Percentiles rank a stretch among this genome's conserved stretches.
Conservation (phyloP, 1,140 invertebrate genomes). For the Streblospio benedicti region DNA sequence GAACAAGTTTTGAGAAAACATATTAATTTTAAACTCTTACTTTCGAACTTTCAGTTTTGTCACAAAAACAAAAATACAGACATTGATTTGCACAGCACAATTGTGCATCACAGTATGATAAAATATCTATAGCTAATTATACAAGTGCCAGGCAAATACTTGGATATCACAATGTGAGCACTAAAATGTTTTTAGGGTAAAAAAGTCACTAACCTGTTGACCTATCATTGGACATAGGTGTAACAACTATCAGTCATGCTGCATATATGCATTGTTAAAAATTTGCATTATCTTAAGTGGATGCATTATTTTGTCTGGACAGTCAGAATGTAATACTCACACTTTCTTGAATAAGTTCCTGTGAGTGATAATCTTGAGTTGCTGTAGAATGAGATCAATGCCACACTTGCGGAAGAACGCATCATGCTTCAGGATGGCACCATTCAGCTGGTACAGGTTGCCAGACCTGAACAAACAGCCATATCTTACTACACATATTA, state of each 20-base stretch:
- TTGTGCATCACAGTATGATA: too few relatives aligned
- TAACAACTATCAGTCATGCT: too few relatives aligned
- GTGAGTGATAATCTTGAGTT: constrained; percentile 88
- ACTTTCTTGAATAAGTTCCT: constrained; percentile 95
- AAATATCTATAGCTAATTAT: too few relatives aligned
- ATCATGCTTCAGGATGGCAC: constrained; percentile 76
- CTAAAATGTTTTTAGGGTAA: background rate
- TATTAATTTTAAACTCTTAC: too few relatives aligned
- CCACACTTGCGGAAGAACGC: constrained; percentile 88
- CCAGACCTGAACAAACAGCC: constrained; percentile 56
- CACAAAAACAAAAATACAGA: too few relatives aligned
- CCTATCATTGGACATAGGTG: too few relatives aligned
- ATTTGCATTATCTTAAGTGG: background rate
- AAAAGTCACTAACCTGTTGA: background rate
- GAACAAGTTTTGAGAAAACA: too few relatives aligned
- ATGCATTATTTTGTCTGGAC: background rate
- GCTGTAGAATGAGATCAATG: constrained; percentile 93
- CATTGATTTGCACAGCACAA: too few relatives aligned
- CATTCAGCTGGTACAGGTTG: constrained; percentile 73
- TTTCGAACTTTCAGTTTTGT: too few relatives aligned
- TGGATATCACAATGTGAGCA: background rate
- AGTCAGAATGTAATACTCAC: constrained; percentile 45
- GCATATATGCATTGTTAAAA: background rate
- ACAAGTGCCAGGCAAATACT: too few relatives aligned
- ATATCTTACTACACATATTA: too few relatives aligned